Evolutionary conservation across 2,888 invertebrate species (phyloP), one percentile per base, ranked within the genome.

Genomic region (Drosophila pegasa): DNA sequence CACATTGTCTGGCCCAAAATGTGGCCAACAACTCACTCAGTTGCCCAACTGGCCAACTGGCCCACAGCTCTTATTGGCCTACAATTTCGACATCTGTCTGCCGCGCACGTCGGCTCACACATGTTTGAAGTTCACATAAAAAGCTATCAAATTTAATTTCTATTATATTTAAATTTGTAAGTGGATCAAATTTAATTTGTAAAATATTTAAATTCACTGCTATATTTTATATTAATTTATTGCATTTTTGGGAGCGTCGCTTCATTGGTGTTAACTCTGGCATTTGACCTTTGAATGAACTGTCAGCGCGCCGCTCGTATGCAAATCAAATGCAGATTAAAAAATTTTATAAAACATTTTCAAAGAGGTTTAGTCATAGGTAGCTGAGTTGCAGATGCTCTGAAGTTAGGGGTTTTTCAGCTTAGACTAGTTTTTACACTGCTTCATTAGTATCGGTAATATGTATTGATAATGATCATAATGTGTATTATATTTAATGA

Each of bases 1-100:
- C 73, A 76, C 52, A 67, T 65, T 41, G 31, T 27, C 16, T 33
- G 20, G 43, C 43, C 41, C 18, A 6, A 33, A 61, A 14, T 20
- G 40, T 22, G 31, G 22, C 40, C 38, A 31, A n/a, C n/a, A 12
- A 18, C 14, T 29, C 9, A 18, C 14, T 29, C 9, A 5, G 29
- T 31, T 43, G 40, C 9, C 27, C 20, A 47, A 33, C 22, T 35
- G 22, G 38, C 38, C 4, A 25, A 33, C 27, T n/a, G n/a, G n/a
- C n/a, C n/a, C n/a, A n/a, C n/a, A n/a, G n/a, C n/a, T n/a, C n/a
- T 45, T 25, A 8, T 43, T 51, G 47, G 48, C 35, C 57, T n/a
- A 56, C 20, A 61, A 56, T 67, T 67, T 47, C 52, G 43, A 48
- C 45, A 57, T 35, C 10, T 10, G 29, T 33, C 45, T 41, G 22